Conservation (phyloP, 2,888 invertebrate species). For the Entomobrya proxima region DNA sequence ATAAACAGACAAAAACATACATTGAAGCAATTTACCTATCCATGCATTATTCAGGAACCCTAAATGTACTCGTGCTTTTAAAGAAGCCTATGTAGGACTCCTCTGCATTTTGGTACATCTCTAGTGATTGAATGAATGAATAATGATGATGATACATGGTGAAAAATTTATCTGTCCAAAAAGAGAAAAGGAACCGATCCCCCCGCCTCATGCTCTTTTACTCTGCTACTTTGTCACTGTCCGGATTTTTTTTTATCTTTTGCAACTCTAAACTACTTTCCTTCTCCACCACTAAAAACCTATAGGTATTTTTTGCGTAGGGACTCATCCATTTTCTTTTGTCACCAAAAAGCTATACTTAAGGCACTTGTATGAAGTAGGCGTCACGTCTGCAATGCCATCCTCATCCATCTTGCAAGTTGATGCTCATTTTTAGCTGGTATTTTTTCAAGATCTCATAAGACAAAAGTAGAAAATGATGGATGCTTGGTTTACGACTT, state of each 20-base stretch:
- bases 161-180: constrained; percentile 62
- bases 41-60: neutral
- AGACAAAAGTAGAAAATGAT: no score
- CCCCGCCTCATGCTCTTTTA: neutral
- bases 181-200: constrained; percentile 47
- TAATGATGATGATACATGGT: constrained; percentile 53
- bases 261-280: constrained; percentile 24
- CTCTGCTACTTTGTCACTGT: constrained; percentile 37
- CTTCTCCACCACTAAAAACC: neutral
- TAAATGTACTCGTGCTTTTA: neutral
- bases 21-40: neutral
- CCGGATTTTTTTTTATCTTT: constrained; percentile 19
- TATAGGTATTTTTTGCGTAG: no score
- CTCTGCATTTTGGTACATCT: neutral
- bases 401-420: no score
- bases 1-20: neutral
- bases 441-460: no score
- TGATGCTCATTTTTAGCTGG: no score
- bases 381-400: neutral
- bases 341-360: neutral
- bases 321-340: neutral
- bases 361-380: neutral
- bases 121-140: constrained; percentile 38
- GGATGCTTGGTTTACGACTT: neutral
- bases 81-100: neutral